Base-by-base conservation (phyloP, 2,797 vertebrate genomes). In the Cyclopterus lumpus region DNA sequence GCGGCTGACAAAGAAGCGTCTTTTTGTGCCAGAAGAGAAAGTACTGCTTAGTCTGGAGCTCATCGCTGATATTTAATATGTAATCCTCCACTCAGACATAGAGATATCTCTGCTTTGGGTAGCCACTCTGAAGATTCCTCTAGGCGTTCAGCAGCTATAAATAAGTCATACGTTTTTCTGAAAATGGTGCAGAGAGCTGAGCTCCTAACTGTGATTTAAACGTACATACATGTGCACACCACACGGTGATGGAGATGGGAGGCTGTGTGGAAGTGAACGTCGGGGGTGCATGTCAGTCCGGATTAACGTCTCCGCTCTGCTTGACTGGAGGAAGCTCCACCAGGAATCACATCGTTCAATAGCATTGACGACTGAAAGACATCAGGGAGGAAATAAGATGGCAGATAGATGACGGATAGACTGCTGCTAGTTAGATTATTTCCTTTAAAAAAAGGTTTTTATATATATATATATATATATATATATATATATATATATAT, bases 1-100 rank as follows among this genome's bases (percentile, higher is more conserved):
- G 42, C 1, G 30, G 30, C 73, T 63, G 73, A 77, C 42, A 24
- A 24, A 15, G 18, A 70, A 70, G 57, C 59, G 59, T 63, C 28
- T 68, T 60, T 18, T 12, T 12, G 30, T 79, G 54, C 40, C 66
- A 36, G 58, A 36, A 72, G 40, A 67, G 16, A 64, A 61, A 78
- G 16, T 38, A 44, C 54, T 49, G 20, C 32, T 69, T 24, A 71
- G 78, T 80, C 67, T 77, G 60, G 30, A 79, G 80, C 48, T 34
- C 54, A 82, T 54, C 40, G 67, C 64, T 67, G 57, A 75, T 84
- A 63, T 76, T 89, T 79, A 90, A 90, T 90, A 86, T 89, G 87
- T 82, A 88, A 88, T 86, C 57, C 30, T 67, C 34, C 49, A 58
- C 55, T 79, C 63, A 10, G 65, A 76, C 69, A 80, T 61, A 84